phyloP scores from a whole-genome alignment of 2,113 vertebrate species.

The Suncus etruscus region DNA sequence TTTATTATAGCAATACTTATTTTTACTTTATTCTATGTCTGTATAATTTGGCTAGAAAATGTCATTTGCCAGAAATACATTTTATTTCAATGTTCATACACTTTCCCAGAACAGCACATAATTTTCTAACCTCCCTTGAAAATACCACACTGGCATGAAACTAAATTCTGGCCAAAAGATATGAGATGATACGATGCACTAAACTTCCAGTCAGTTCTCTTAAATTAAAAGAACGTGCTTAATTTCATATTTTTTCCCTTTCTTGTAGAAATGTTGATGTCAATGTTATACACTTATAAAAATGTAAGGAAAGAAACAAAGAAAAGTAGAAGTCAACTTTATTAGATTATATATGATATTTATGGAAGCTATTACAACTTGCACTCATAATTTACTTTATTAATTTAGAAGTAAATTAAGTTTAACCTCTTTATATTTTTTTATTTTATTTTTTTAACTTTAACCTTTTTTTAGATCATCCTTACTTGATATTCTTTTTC shows the following conservation, averaged over 20 bases:
- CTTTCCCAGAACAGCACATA: slow-evolving; percentile 16
- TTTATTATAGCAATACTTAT: not conserved
- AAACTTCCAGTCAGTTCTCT: not conserved
- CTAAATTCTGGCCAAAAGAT: not conserved
- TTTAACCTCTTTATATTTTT: not conserved
- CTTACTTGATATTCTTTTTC: not conserved
- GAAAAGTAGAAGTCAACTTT: not conserved
- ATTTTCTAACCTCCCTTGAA: slow-evolving; percentile 5
- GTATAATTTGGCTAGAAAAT: slow-evolving; percentile 21
- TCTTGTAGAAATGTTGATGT: not conserved
- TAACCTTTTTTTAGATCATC: not conserved
- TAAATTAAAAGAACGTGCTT: not conserved
- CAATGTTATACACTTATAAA: not conserved
- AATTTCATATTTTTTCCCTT: not conserved
- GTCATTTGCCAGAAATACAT: not conserved
- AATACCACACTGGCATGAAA: not conserved
- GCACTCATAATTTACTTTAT: too few species aligned
- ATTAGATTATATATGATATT: not conserved
- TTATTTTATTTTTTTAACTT: too few species aligned
- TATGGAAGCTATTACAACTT: too few species aligned
- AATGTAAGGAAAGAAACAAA: not conserved
- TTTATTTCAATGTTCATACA: not conserved
- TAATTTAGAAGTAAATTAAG: too few species aligned
- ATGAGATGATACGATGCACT: not conserved
- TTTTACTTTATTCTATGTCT: not conserved